These are phyloP conservation scores for Drosophila anomalata DNA, from an alignment of 2,888 invertebrate genomes.

Conservation along the genomic window DNA sequence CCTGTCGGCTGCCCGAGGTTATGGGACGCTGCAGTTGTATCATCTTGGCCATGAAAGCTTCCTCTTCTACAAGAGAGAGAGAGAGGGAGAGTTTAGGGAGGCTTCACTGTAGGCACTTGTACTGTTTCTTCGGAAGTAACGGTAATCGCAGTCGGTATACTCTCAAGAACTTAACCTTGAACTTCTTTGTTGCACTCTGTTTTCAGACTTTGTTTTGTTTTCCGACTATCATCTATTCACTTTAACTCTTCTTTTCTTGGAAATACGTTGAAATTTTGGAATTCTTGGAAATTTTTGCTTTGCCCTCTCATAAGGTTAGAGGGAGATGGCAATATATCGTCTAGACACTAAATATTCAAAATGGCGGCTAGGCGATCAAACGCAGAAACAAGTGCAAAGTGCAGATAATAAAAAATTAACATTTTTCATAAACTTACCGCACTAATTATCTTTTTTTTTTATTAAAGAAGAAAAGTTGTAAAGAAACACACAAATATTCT, in stretches of 20 bases:
- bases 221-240: not conserved
- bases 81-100: not conserved
- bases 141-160: not conserved
- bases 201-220: not conserved
- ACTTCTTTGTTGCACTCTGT: not conserved
- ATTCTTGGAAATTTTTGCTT: not conserved
- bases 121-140: not conserved
- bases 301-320: no score
- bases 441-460: not conserved
- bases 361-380: not conserved
- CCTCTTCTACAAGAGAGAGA: no score
- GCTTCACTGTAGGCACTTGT: not conserved
- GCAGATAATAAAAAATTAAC: not conserved
- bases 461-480: not conserved
- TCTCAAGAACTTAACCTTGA: not conserved
- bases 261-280: not conserved
- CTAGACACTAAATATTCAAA: not conserved
- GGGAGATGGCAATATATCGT: no score
- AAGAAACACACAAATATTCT: not conserved
- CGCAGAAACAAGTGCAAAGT: not conserved
- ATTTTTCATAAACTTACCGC: not conserved
- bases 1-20: conserved; percentile 83
- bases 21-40: conserved; percentile 78
- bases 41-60: conserved; percentile 10
- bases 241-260: not conserved